A percentile compares a stretch with the other conserved stretches of the same genome.
Evolutionary conservation across 2,888 invertebrate genomes (phyloP).

Genomic region (Scaptomyza parva): DNA sequence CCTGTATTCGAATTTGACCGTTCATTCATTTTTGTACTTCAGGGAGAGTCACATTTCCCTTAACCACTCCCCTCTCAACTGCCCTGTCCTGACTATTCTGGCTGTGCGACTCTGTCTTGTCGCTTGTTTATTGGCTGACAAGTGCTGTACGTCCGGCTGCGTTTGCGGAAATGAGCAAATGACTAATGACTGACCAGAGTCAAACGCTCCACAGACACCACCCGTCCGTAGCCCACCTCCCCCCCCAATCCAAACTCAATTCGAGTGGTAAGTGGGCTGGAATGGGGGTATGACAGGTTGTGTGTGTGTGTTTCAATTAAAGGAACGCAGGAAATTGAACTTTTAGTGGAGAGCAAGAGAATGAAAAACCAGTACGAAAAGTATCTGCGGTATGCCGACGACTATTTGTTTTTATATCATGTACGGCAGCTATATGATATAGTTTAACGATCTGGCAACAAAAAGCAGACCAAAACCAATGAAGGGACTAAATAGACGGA

Average conservation of each 20-base stretch:
- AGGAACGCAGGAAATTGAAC: slow-evolving; percentile 78
- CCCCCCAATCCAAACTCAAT: not conserved
- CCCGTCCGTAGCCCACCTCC: not conserved
- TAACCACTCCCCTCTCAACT: not conserved
- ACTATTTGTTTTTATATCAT: too few relatives aligned
- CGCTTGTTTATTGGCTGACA: slow-evolving; percentile 79
- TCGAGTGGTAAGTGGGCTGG: not conserved
- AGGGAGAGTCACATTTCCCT: not conserved
- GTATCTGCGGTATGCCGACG: too few relatives aligned
- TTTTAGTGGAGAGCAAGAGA: slow-evolving; percentile 58
- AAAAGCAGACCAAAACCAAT: too few relatives aligned
- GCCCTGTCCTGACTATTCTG: too few relatives aligned
- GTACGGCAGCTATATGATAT: too few relatives aligned
- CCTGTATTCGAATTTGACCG: slow-evolving; percentile 5
- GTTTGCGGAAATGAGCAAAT: slow-evolving; percentile 79
- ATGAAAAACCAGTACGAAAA: too few relatives aligned
- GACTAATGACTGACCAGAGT: slow-evolving; percentile 78
- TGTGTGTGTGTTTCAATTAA: slow-evolving; percentile 78
- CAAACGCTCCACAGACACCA: slow-evolving; percentile 27
- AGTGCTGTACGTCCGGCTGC: slow-evolving; percentile 79
- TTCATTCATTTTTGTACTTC: slow-evolving; percentile 10
- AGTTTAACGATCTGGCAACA: too few relatives aligned
- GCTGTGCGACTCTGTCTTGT: slow-evolving; percentile 29
- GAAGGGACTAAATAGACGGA: too few relatives aligned
- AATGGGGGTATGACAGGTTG: not conserved